phyloP scores from a whole-genome alignment of 2,113 vertebrate species.

The Gallinago jamesoni region DNA sequence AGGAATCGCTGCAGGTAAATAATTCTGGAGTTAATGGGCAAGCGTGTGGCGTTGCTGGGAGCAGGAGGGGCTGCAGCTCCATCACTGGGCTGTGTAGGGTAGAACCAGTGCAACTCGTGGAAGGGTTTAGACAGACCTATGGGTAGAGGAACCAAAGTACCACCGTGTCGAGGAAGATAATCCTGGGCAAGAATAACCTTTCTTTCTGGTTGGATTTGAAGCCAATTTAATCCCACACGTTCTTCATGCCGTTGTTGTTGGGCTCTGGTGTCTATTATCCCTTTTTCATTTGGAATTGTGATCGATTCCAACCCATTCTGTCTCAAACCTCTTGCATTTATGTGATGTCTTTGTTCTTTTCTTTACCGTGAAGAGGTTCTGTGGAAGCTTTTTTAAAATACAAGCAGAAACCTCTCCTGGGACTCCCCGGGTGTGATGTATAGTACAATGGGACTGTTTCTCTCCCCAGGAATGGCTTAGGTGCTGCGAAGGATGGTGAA shows the following conservation, averaged over 20 bases:
- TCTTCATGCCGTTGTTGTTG: neutral
- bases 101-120: no score
- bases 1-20: slow-evolving; percentile 90
- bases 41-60: fast-evolving
- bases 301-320: neutral
- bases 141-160: neutral
- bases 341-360: neutral
- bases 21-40: fast-evolving
- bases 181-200: neutral
- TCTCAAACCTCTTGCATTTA: neutral
- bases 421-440: fast-evolving
- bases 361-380: neutral
- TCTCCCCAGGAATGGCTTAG: slow-evolving; percentile 72
- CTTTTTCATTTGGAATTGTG: neutral
- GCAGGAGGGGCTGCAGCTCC: neutral
- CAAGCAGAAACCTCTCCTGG: neutral
- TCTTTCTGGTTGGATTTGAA: neutral
- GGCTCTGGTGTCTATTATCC: neutral
- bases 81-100: neutral
- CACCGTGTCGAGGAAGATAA: neutral
- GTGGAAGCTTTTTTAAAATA: neutral
- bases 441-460: neutral
- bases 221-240: fast-evolving
- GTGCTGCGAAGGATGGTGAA: slow-evolving; percentile 89
- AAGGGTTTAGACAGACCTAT: neutral